Conservation (phyloP, 2,888 invertebrate genomes). For the Eulithis testata region DNA sequence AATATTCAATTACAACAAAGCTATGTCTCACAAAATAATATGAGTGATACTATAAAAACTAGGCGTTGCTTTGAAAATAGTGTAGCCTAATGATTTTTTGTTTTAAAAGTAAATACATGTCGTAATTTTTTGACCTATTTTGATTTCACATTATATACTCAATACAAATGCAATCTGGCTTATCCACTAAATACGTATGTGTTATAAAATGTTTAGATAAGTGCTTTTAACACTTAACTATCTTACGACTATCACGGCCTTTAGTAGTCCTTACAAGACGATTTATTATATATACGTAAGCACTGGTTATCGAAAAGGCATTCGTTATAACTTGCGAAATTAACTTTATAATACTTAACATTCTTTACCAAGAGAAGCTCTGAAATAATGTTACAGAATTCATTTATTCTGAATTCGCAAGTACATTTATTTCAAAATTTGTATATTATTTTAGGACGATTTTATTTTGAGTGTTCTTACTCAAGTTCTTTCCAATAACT, state of each 20-base stretch:
- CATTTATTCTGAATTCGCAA: slow-evolving; percentile 19
- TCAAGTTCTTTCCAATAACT: slow-evolving; percentile 20
- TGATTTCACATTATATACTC: slow-evolving; percentile 12
- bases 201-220: slow-evolving; percentile 62
- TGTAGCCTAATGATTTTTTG: not conserved
- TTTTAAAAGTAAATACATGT: too few relatives aligned
- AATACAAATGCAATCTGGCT: slow-evolving; percentile 45
- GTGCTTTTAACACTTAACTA: slow-evolving; percentile 68
- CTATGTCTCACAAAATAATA: not conserved
- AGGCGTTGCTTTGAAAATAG: not conserved
- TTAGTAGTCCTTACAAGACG: slow-evolving; percentile 62
- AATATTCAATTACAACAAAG: not conserved
- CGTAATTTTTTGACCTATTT: not conserved
- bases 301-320: slow-evolving; percentile 42
- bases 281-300: slow-evolving; percentile 47
- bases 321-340: slow-evolving; percentile 37
- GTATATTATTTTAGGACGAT: slow-evolving; percentile 33
- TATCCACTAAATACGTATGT: slow-evolving; percentile 60
- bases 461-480: slow-evolving; percentile 21
- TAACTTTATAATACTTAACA: slow-evolving; percentile 34
- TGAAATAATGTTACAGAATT: slow-evolving; percentile 29
- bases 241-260: slow-evolving; percentile 77
- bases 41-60: not conserved
- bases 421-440: slow-evolving; percentile 33
- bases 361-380: slow-evolving; percentile 36